Evolutionary conservation across 1,140 invertebrate genomes (phyloP).

Genomic region (Maconellicoccus hirsutus): DNA sequence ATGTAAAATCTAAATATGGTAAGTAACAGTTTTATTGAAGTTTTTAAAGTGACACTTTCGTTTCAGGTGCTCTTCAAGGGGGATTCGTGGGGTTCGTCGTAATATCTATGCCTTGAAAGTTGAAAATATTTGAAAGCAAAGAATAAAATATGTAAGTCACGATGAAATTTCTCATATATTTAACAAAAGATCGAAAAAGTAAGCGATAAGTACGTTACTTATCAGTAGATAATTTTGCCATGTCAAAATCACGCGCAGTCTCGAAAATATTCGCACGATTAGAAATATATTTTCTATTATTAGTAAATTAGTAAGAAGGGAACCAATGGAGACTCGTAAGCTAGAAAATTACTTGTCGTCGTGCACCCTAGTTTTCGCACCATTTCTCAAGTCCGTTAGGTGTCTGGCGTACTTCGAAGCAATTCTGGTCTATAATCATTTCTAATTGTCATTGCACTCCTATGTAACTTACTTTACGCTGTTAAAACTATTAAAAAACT

Average conservation of each 20-base stretch:
- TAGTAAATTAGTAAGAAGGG: too few species aligned
- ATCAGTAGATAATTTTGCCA: neutral
- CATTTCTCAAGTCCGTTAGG: neutral
- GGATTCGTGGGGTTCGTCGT: neutral
- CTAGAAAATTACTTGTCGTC: too few species aligned
- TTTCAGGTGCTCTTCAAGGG: neutral
- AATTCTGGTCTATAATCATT: neutral
- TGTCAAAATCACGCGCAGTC: neutral
- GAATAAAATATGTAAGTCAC: constrained; percentile 9
- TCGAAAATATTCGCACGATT: constrained; percentile 1
- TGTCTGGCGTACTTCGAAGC: neutral
- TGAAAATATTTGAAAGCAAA: neutral
- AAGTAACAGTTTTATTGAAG: neutral
- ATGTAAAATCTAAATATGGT: neutral
- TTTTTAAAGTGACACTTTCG: neutral
- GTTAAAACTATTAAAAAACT: constrained; percentile 1
- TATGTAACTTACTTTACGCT: neutral
- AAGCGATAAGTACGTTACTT: too few species aligned
- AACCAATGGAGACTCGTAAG: too few species aligned
- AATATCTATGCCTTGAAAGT: neutral
- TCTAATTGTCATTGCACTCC: neutral
- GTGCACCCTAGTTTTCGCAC: neutral
- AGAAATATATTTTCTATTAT: neutral
- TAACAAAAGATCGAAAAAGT: too few species aligned
- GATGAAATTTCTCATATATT: constrained; percentile 4